Evolutionary conservation across 1,140 invertebrate species (phyloP).

Genomic region (Fopius arisanus): DNA sequence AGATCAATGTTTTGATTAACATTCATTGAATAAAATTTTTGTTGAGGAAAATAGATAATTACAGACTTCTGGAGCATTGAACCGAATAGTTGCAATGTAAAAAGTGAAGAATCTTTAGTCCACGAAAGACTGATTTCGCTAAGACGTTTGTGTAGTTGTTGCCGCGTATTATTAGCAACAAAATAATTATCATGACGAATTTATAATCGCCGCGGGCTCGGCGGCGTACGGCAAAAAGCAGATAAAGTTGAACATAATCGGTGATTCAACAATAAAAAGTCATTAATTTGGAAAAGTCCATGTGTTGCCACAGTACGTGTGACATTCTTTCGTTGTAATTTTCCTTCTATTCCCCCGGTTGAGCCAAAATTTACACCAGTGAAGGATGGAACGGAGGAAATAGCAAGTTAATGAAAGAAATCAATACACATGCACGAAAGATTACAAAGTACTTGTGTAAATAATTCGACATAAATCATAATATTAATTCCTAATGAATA

Average conservation of each 20-base stretch:
- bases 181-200: background rate
- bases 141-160: background rate
- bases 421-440: background rate
- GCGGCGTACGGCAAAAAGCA: background rate
- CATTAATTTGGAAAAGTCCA: background rate
- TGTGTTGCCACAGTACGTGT: background rate
- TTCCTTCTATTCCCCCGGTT: background rate
- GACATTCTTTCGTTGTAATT: background rate
- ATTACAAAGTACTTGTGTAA: background rate
- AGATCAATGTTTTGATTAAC: too few species aligned
- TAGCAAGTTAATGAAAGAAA: background rate
- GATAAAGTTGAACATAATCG: background rate
- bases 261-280: background rate
- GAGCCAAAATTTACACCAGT: background rate
- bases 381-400: background rate
- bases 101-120: background rate
- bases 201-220: background rate
- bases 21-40: too few species aligned
- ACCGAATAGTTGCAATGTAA: background rate
- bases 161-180: background rate
- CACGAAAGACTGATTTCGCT: background rate
- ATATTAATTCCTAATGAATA: constrained; percentile 21
- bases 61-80: background rate
- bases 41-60: background rate
- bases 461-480: constrained; percentile 19